Percentiles rank a stretch among this genome's conserved stretches.
These are phyloP conservation scores for Streptopelia turtur DNA, from an alignment of 2,797 vertebrate species.

Conservation along the genomic window DNA sequence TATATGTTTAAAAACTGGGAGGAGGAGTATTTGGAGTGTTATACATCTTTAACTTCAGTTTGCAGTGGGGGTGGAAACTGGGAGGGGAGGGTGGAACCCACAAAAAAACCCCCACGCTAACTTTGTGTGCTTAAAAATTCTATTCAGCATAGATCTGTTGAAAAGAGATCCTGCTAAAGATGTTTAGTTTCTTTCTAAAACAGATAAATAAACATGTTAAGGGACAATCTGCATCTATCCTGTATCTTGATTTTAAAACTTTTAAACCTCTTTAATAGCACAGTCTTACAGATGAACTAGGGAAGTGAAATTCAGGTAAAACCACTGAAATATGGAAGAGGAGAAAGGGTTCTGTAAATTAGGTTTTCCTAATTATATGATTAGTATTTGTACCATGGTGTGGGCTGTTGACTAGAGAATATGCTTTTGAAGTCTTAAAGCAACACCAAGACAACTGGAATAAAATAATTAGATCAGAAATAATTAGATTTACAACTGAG, in stretches of 20 bases:
- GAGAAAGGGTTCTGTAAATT: background rate
- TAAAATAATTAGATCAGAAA: background rate
- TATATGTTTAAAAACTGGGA: conserved; percentile 38
- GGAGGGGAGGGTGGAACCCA: too few relatives aligned
- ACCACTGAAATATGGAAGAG: background rate
- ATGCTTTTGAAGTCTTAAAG: background rate
- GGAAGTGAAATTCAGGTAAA: background rate
- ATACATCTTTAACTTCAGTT: background rate
- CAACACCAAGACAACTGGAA: background rate
- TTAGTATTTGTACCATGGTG: background rate
- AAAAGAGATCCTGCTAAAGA: background rate
- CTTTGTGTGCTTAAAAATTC: background rate
- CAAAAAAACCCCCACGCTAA: background rate
- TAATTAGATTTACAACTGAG: background rate
- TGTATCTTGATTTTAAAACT: background rate
- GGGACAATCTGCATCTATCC: background rate
- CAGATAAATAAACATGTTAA: background rate
- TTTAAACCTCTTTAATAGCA: background rate
- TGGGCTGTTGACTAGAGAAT: background rate
- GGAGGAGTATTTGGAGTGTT: conserved; percentile 1
- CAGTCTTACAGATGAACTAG: background rate
- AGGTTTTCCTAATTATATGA: background rate
- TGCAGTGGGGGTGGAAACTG: background rate
- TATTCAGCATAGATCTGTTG: background rate
- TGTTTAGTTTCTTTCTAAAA: background rate